Conservation (phyloP, 2,113 vertebrate species). For the Dasyprocta punctata region DNA sequence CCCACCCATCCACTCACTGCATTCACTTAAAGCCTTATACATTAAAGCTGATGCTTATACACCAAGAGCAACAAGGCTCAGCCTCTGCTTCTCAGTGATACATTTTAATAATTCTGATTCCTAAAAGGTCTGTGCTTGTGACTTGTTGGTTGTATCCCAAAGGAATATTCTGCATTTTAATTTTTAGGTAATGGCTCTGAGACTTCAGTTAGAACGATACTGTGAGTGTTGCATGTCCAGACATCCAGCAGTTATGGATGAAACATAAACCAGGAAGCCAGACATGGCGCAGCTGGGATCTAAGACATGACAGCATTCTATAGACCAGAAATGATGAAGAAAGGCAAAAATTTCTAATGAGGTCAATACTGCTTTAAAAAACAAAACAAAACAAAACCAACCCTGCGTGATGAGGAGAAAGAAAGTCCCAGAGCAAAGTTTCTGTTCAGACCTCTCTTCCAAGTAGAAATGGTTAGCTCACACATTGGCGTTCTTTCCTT, state of each 20-base stretch:
- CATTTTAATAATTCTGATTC: background rate
- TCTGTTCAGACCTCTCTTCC: background rate
- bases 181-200: background rate
- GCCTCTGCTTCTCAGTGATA: background rate
- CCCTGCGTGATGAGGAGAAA: background rate
- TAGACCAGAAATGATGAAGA: constrained; percentile 28
- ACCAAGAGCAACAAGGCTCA: background rate
- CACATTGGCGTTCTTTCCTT: background rate
- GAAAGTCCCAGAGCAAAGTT: background rate
- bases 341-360: background rate
- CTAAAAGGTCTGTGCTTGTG: background rate
- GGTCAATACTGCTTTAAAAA: background rate
- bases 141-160: background rate
- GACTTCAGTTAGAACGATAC: background rate
- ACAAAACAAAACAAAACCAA: background rate
- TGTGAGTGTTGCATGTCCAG: background rate
- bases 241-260: background rate
- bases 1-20: accelerated
- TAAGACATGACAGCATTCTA: background rate
- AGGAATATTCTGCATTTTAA: background rate
- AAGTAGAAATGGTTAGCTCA: background rate
- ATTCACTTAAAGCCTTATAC: background rate
- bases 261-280: background rate
- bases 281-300: background rate
- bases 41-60: background rate